Percentiles rank a stretch among this genome's conserved stretches.
Conservation (phyloP, 1,140 invertebrate species). For the Sinella curviseta region DNA sequence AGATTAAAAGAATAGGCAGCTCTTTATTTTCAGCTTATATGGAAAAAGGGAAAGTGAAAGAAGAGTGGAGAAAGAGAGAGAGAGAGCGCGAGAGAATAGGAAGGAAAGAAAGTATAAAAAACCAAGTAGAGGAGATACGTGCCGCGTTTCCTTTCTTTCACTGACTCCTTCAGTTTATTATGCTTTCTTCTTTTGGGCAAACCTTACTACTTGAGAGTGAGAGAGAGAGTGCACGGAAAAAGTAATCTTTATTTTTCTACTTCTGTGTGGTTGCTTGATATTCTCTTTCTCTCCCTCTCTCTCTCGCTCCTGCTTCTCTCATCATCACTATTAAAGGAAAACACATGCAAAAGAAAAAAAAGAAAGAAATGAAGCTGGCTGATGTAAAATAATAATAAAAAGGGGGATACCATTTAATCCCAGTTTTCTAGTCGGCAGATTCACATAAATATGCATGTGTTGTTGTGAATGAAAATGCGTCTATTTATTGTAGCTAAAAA, state of each 20-base stretch:
- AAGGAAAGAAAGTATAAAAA: not conserved
- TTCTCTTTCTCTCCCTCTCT: not conserved
- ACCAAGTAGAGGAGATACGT: not conserved
- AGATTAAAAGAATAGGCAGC: not conserved
- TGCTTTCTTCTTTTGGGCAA: no score
- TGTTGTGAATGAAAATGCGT: no score
- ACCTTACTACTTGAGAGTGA: no score
- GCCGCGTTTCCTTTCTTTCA: conserved; percentile 1
- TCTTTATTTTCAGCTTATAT: not conserved
- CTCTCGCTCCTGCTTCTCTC: not conserved
- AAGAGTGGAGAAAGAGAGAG: not conserved
- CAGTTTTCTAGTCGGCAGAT: no score
- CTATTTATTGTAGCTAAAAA: no score
- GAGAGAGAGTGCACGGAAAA: no score
- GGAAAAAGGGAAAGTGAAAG: no score
- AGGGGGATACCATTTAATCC: no score
- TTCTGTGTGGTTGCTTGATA: not conserved
- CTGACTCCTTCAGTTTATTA: not conserved
- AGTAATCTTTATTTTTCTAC: not conserved
- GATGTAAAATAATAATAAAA: not conserved
- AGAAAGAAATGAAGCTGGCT: not conserved
- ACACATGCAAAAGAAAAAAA: not conserved
- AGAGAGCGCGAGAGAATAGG: not conserved
- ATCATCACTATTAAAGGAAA: conserved; percentile 11
- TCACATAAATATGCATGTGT: no score